Base-by-base conservation (phyloP, 2,888 invertebrate species). In the Mythimna impura region DNA sequence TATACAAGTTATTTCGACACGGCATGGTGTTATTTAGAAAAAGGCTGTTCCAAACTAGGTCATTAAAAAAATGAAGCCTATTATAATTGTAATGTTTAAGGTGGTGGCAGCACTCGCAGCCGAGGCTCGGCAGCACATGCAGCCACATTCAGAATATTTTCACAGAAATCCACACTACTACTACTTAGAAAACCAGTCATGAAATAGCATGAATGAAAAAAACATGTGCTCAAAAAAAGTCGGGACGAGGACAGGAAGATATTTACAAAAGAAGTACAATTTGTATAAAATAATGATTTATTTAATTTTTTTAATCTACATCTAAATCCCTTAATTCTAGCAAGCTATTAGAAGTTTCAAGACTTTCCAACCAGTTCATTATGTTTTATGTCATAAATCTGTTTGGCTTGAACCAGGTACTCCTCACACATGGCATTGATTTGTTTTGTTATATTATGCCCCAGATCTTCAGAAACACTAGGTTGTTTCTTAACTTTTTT, bases 401-500 rank as follows among this genome's bases (percentile, higher is more conserved):
- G 87, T 85, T 90, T 95, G 3, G 95, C 94, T 80, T 95, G 89
- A 66, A 80, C 88, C 63, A 97, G 96, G 90, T 97, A 98, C 64
- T 97, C 96, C 76, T 98, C 97, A 73, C 97, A 97, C 77, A 98
- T 90, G 8, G 97, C 96, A 74, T 96, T 96, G 62, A 99, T 96
- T 96, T 98, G 98, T 76, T 97, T 97, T 86, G 97, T 97, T 6
- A 97, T 96, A 91, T 96, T 97, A 85, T 96, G 97, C 14, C 97
- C 89, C 20, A 97, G 90, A 93, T 99, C 99, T 89, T 97, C 97
- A 0, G 98, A 97, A 12, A 98, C 92, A 47, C 97, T 97, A 34
- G 97, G 95, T 81, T 98, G 97, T 82, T 97, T 97, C 89, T 98
- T 98, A 0, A 98, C 91, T 86, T 97, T 97, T 87, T 97, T 98